Evolutionary conservation across 2,797 vertebrate species (phyloP).

Genomic region (Clarias pachynema): DNA sequence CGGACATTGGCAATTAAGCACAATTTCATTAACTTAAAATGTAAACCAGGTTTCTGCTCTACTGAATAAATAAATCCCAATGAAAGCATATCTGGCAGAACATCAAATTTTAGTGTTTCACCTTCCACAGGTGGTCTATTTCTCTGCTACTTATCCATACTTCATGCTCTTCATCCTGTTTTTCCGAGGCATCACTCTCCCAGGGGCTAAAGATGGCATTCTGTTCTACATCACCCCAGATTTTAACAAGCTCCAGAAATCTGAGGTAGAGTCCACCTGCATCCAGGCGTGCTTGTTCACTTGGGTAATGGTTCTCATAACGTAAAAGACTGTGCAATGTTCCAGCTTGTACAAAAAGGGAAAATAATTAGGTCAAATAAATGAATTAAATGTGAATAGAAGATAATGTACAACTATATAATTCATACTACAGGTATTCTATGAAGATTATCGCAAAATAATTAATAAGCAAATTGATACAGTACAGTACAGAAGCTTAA

Average conservation of each 20-base stretch:
- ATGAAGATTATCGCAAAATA: background rate
- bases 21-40: slow-evolving; percentile 60
- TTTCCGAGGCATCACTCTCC: slow-evolving; percentile 87
- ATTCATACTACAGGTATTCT: no score
- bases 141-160: slow-evolving; percentile 92
- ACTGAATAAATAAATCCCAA: slow-evolving; percentile 20
- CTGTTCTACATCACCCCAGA: slow-evolving; percentile 90
- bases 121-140: slow-evolving; percentile 85
- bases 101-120: slow-evolving; percentile 4
- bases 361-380: background rate
- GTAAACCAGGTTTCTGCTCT: slow-evolving; percentile 39
- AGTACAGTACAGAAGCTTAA: background rate
- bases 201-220: slow-evolving; percentile 87
- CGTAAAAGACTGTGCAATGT: background rate
- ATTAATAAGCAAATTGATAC: background rate
- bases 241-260: slow-evolving; percentile 83
- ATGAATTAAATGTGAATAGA: background rate
- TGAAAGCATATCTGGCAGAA: slow-evolving; percentile 3
- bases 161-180: slow-evolving; percentile 91
- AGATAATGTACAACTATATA: background rate
- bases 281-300: background rate
- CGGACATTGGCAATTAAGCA: slow-evolving; percentile 52
- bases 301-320: background rate
- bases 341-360: background rate
- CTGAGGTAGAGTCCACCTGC: slow-evolving; percentile 76